Conservation (phyloP, 2,113 vertebrate genomes). For the Amblyopsis rosae region DNA sequence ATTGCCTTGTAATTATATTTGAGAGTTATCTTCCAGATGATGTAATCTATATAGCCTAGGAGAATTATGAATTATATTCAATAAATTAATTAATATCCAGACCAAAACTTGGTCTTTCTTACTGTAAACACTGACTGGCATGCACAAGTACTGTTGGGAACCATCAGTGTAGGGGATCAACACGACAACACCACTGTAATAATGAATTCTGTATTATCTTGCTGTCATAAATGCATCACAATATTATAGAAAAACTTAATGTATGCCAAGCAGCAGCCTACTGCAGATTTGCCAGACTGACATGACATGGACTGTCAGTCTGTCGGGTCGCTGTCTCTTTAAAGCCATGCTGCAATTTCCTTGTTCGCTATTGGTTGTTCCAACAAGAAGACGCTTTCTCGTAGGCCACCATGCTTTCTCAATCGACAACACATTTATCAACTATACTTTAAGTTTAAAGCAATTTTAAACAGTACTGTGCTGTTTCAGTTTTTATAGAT, state of each 20-base stretch:
- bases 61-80: background rate
- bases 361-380: slow-evolving; percentile 16
- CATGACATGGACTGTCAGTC: too few species aligned
- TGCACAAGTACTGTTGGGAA: background rate
- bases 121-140: background rate
- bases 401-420: background rate
- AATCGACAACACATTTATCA: background rate
- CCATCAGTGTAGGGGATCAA: background rate
- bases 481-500: too few species aligned
- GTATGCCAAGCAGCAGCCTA: too few species aligned
- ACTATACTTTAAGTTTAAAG: too few species aligned
- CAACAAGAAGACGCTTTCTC: background rate
- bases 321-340: background rate
- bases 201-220: background rate
- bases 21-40: slow-evolving; percentile 8
- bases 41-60: background rate
- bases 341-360: fast-evolving
- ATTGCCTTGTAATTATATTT: slow-evolving; percentile 7
- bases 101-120: background rate
- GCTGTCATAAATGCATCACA: background rate
- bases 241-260: too few species aligned
- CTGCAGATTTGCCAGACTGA: too few species aligned
- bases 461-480: too few species aligned
- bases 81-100: slow-evolving; percentile 8
- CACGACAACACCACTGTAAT: background rate